Evolutionary conservation across 1,140 invertebrate species (phyloP).

Genomic region (Drosophila orena): DNA sequence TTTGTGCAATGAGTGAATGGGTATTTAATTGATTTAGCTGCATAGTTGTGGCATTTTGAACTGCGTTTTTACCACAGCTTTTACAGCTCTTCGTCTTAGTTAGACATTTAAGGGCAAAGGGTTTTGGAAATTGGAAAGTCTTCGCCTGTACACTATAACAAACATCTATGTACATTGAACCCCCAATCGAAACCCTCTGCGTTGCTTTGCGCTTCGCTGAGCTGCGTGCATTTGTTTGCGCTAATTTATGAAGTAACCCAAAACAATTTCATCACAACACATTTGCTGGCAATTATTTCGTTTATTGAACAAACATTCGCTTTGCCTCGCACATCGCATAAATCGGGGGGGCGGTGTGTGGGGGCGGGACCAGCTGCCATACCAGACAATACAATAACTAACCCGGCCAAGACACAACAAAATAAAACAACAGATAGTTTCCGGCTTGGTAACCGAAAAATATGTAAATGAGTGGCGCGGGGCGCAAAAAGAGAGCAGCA

Average conservation of each 20-base stretch:
- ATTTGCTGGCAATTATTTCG: constrained; percentile 82
- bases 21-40: constrained; percentile 3
- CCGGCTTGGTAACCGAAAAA: constrained; percentile 70
- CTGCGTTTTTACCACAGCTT: not conserved
- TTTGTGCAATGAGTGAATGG: constrained; percentile 27
- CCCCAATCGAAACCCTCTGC: constrained; percentile 8
- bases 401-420: constrained; percentile 47
- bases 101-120: no score
- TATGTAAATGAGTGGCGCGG: constrained; percentile 68
- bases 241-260: constrained; percentile 83
- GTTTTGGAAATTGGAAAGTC: not conserved
- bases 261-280: constrained; percentile 83
- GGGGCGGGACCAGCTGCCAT: not conserved
- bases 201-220: not conserved
- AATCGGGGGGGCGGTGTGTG: constrained; percentile 42
- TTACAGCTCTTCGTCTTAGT: no score
- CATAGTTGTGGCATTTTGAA: not conserved
- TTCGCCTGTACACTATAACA: no score
- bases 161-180: not conserved
- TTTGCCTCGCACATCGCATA: constrained; percentile 67
- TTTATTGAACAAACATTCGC: constrained; percentile 82
- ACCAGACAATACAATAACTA: constrained; percentile 42
- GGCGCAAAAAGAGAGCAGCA: constrained; percentile 27
- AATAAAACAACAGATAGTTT: constrained; percentile 55
- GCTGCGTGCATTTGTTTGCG: constrained; percentile 60